Percentiles rank a stretch among this genome's conserved stretches.
These are phyloP conservation scores for Hyperoplus lanceolatus DNA, from an alignment of 2,797 vertebrate genomes.

Conservation along the genomic window DNA sequence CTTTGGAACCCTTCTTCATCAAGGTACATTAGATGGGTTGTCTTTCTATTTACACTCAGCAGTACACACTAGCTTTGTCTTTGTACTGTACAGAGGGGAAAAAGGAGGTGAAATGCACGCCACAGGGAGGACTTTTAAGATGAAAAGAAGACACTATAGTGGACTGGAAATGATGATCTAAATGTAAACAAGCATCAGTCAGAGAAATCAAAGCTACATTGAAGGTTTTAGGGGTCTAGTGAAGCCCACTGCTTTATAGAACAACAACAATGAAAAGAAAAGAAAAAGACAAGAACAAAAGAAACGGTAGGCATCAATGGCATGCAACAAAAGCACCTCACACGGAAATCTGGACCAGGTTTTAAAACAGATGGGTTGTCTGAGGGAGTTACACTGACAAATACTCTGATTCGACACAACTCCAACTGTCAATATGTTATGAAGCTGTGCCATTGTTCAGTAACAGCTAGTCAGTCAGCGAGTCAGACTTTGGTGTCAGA, in stretches of 20 bases:
- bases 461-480: not conserved
- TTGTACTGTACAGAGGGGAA: conserved; percentile 81
- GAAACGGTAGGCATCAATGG: conserved; percentile 87
- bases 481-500: conserved; percentile 22
- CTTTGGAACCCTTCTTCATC: conserved; percentile 29
- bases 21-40: conserved; percentile 50
- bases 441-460: conserved; percentile 31
- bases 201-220: conserved; percentile 48
- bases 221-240: conserved; percentile 30
- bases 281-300: conserved; percentile 55
- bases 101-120: conserved; percentile 86
- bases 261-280: conserved; percentile 37
- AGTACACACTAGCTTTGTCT: conserved; percentile 78
- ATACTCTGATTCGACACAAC: conserved; percentile 28
- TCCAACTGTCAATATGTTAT: conserved; percentile 55
- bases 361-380: conserved; percentile 27
- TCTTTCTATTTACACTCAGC: conserved; percentile 84
- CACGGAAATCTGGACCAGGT: conserved; percentile 60
- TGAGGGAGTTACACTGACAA: conserved; percentile 32
- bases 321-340: conserved; percentile 85
- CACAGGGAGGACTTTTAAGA: conserved; percentile 75
- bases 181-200: conserved; percentile 72
- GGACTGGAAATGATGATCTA: conserved; percentile 81
- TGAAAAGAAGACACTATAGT: conserved; percentile 74
- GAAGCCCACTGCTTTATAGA: conserved; percentile 35